Evolutionary conservation across 2,888 invertebrate genomes (phyloP).

Genomic region (Andrena trimmerana): DNA sequence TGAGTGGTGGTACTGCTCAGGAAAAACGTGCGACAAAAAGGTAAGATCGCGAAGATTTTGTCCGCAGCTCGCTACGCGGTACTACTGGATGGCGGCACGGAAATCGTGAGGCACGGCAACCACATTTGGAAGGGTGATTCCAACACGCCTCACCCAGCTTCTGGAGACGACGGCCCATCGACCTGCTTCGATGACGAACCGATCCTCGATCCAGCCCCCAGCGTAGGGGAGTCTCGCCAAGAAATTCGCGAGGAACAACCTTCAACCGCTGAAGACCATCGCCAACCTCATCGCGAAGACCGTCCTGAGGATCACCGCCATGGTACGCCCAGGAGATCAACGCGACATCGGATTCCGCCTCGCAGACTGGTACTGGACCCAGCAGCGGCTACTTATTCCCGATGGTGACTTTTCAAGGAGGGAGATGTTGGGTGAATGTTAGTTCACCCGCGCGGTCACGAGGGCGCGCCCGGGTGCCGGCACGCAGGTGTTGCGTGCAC

Average conservation of each 20-base stretch:
- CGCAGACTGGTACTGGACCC: not conserved
- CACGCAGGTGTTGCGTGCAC: not conserved
- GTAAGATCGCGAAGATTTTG: not conserved
- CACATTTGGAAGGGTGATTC: conserved; percentile 3
- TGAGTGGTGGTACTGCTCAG: not conserved
- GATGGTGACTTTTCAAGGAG: not conserved
- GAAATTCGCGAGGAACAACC: not conserved
- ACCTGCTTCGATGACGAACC: not conserved
- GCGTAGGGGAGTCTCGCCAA: not conserved
- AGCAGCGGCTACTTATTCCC: not conserved
- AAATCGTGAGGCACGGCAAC: not conserved
- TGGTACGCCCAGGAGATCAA: not conserved
- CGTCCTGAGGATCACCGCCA: not conserved
- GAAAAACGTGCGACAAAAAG: not conserved
- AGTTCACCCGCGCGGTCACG: not conserved
- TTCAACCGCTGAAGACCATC: not conserved
- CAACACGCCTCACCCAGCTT: not conserved
- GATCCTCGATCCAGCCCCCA: not conserved
- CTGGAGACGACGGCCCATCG: not conserved
- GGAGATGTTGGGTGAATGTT: not conserved
- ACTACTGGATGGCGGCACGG: not conserved
- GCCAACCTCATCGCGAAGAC: not conserved
- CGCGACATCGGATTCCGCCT: not conserved
- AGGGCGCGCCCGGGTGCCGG: not conserved
- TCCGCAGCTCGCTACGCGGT: not conserved